Base-by-base conservation (phyloP, 2,113 vertebrate genomes). In the Heliornis fulica region DNA sequence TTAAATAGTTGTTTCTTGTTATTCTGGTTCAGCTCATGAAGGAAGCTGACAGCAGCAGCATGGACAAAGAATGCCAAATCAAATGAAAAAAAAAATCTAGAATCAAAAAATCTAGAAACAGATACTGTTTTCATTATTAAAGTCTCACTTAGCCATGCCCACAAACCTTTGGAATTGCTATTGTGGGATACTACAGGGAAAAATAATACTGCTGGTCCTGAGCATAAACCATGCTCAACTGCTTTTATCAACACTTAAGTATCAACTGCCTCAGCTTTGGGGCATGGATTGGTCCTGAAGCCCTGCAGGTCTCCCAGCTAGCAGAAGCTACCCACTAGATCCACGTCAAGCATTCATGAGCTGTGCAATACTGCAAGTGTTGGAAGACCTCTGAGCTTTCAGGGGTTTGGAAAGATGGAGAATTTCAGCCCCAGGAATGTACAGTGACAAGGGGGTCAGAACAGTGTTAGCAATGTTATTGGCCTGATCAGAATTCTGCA, bases 1-100 rank as follows among this genome's bases (percentile, higher is more conserved):
- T 96, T 97, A 97, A 97, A 97, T 94, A 97, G 95, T 74, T 83
- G 82, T 86, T 70, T 93, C 91, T 81, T 66, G 63, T 83, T 96
- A 94, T 91, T 86, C 90, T 79, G 87, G 51, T 90, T 90, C 32
- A 61, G 75, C 14, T 88, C 64, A 29, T 41, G 57, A 93, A 89
- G 34, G 41, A 84, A 91, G 61, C 40, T 66, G 50, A 76, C 22
- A 64, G 69, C 53, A 79, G 74, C 26, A 63, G 23, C 46, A 69
- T 78, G 63, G 79, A 77, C 38, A 88, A 92, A 89, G 56, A 83
- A 91, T 56, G 28, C 8, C 43, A 88, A 95, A 92, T 83, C 65
- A 90, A 89, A n/a, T 23, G 53, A 63, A 75, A 56, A 89, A 63
- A 75, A 56, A 89, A 86, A 5, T 1, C 5, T 38, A 50, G 32